phyloP scores from a whole-genome alignment of 2,888 invertebrate genomes.

The Phortica magna region DNA sequence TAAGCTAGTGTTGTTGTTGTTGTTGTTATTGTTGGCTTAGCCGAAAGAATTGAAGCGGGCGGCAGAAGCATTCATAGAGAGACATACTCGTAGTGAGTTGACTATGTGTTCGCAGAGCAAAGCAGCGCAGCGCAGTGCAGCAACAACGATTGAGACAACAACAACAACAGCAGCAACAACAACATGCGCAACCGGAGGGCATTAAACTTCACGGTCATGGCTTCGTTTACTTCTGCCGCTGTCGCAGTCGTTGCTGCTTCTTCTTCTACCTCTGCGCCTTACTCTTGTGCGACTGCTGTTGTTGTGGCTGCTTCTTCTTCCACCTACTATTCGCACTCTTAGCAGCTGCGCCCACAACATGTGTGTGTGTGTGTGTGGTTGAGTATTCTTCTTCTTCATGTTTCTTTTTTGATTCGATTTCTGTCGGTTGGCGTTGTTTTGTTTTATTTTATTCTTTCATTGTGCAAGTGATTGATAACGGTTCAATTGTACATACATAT shows the following conservation, averaged over 20 bases:
- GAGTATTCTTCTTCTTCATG: background rate
- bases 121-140: too few species aligned
- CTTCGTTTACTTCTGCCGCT: conserved; percentile 57
- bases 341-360: too few species aligned
- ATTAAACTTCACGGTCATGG: conserved; percentile 74
- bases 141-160: conserved; percentile 34
- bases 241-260: too few species aligned
- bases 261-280: background rate
- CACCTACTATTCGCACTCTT: too few species aligned
- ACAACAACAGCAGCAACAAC: conserved; percentile 35
- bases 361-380: conserved; percentile 7
- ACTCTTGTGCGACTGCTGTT: background rate
- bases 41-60: background rate
- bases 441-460: background rate
- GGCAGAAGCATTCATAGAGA: background rate
- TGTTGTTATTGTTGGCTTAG: too few species aligned
- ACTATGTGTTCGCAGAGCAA: too few species aligned
- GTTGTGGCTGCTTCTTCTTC: conserved; percentile 4
- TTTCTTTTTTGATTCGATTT: background rate
- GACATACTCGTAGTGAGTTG: too few species aligned
- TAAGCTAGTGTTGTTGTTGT: too few species aligned
- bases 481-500: conserved; percentile 19
- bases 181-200: conserved; percentile 58
- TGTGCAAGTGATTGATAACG: conserved; percentile 44
- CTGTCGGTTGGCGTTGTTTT: background rate